These are phyloP conservation scores for Nomada flava DNA, from an alignment of 2,888 invertebrate species.

Conservation along the genomic window DNA sequence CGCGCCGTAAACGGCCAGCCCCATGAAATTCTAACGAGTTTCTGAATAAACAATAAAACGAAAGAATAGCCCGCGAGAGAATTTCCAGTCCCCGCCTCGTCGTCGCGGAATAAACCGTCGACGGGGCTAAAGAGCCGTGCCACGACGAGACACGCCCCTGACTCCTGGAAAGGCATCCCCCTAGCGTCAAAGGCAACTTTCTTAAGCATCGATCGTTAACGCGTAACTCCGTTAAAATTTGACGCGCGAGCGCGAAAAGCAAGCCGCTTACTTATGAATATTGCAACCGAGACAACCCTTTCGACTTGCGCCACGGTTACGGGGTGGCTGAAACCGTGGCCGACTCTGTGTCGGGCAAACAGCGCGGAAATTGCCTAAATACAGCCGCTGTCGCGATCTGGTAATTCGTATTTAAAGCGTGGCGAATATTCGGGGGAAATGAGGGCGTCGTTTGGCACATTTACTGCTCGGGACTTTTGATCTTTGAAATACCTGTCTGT, in stretches of 20 bases:
- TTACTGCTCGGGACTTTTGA: no score
- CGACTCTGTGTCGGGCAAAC: constrained; percentile 2
- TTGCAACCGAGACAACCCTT: constrained; percentile 63
- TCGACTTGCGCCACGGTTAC: constrained; percentile 14
- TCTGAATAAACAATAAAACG: constrained; percentile 58
- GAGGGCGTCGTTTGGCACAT: background rate
- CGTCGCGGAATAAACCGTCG: constrained; percentile 48
- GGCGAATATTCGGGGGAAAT: background rate
- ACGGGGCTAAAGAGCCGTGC: constrained; percentile 26
- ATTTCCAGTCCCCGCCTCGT: constrained; percentile 32
- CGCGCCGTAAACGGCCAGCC: constrained; percentile 43
- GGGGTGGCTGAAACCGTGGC: constrained; percentile 17
- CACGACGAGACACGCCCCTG: constrained; percentile 44
- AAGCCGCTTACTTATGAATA: constrained; percentile 64
- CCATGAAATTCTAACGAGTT: constrained; percentile 60
- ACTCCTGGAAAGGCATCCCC: constrained; percentile 38
- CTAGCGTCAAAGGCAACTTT: constrained; percentile 53
- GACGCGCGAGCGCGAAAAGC: constrained; percentile 54
- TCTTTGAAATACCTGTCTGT: no score
- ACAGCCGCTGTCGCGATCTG: background rate
- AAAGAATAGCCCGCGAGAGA: constrained; percentile 58
- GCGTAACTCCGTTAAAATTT: constrained; percentile 68
- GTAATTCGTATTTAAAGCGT: background rate
- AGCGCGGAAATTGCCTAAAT: constrained; percentile 17
- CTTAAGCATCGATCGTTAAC: constrained; percentile 62